Conservation (phyloP, 1,140 invertebrate genomes). For the Venustaconcha ellipsiformis region DNA sequence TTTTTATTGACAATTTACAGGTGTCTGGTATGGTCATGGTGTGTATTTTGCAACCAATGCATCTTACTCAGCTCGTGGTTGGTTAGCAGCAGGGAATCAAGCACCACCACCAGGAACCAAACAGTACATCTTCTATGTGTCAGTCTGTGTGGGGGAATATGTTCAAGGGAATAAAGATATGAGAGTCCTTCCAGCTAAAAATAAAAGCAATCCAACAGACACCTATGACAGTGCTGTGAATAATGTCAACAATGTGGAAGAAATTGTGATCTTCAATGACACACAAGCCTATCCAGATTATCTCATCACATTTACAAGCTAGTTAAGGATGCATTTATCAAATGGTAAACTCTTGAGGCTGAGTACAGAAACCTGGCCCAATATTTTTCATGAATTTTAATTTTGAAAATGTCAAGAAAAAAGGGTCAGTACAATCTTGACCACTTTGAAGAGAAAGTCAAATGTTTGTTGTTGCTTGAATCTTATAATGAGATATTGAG, state of each 20-base stretch:
- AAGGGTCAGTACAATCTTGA: too few relatives aligned
- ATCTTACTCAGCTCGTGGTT: conserved; percentile 19
- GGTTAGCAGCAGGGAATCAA: conserved; percentile 16
- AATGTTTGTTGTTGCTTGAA: too few relatives aligned
- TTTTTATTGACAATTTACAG: conserved; percentile 2
- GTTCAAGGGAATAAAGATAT: conserved; percentile 20
- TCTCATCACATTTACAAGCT: not conserved
- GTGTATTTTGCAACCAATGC: conserved; percentile 32
- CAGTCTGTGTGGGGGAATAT: conserved; percentile 34
- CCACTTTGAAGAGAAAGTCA: too few relatives aligned
- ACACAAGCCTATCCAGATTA: not conserved
- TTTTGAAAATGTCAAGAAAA: too few relatives aligned
- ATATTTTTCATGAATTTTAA: too few relatives aligned
- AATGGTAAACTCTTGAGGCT: too few relatives aligned
- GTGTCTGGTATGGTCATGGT: conserved; percentile 18
- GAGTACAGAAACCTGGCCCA: too few relatives aligned
- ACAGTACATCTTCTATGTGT: conserved; percentile 30
- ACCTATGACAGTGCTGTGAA: not conserved
- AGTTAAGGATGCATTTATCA: not conserved
- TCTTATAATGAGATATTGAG: too few relatives aligned
- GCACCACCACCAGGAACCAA: not conserved
- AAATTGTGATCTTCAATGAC: not conserved
- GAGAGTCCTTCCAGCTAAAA: conserved; percentile 17
- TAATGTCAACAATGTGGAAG: conserved; percentile 1
- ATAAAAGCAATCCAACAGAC: conserved; percentile 9